Conservation (phyloP, 2,888 invertebrate species). For the Xylophagus ater region DNA sequence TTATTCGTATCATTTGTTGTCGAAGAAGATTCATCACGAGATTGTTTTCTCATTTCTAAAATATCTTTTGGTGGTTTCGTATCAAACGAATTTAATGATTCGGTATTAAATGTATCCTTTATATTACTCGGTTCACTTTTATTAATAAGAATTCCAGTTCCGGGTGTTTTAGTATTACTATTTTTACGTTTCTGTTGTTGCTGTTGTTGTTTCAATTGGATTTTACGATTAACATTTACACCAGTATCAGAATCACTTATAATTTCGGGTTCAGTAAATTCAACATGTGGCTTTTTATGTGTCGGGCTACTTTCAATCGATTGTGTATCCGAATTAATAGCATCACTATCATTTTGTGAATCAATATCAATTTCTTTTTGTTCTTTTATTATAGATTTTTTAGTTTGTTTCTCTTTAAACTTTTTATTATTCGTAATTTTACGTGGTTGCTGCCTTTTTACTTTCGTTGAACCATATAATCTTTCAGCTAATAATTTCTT, state of each 20-base stretch:
- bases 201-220: slow-evolving; percentile 12
- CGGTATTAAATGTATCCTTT: slow-evolving; percentile 25
- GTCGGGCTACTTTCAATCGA: slow-evolving; percentile 15
- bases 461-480: slow-evolving; percentile 32
- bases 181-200: slow-evolving; percentile 19
- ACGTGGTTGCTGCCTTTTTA: slow-evolving; percentile 17
- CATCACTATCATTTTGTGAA: slow-evolving; percentile 16
- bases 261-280: slow-evolving; percentile 35
- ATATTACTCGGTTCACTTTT: slow-evolving; percentile 30
- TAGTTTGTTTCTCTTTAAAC: background rate
- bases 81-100: slow-evolving; percentile 61
- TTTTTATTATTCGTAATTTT: slow-evolving; percentile 27
- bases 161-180: slow-evolving; percentile 19
- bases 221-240: slow-evolving; percentile 17
- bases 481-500: slow-evolving; percentile 36
- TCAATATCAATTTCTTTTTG: slow-evolving; percentile 15
- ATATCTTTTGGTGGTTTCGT: slow-evolving; percentile 74
- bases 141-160: slow-evolving; percentile 32
- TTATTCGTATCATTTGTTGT: slow-evolving; percentile 35
- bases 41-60: slow-evolving; percentile 32
- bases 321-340: slow-evolving; percentile 12
- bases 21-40: slow-evolving; percentile 22
- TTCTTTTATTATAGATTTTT: slow-evolving; percentile 15
- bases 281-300: slow-evolving; percentile 27
- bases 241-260: slow-evolving; percentile 20